Percentiles rank a stretch among this genome's conserved stretches.
Evolutionary conservation across 35 echinoderm and acorn worm genomes (phyloP).

Genomic region (Holothuria glaberrima): DNA sequence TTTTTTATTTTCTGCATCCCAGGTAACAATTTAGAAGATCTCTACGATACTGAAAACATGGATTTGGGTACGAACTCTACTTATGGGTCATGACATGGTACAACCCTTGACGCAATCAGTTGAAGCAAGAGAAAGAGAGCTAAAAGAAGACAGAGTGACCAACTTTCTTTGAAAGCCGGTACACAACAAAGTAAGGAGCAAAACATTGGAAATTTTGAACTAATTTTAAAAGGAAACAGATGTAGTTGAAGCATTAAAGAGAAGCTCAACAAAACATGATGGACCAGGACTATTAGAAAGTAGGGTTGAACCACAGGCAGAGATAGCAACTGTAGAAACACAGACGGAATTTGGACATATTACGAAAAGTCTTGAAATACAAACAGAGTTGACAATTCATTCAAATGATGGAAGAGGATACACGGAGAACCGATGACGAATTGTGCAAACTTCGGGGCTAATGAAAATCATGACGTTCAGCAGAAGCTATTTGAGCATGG

Average conservation of each 20-base stretch:
- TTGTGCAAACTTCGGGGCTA: constrained; percentile 24
- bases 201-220: background rate
- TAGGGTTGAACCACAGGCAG: background rate
- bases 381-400: constrained; percentile 40
- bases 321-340: background rate
- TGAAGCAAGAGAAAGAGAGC: background rate
- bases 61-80: constrained; percentile 9
- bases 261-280: background rate
- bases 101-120: background rate
- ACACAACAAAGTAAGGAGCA: background rate
- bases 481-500: background rate
- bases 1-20: no score
- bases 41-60: background rate
- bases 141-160: background rate
- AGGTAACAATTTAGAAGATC: no score
- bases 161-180: no score
- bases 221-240: background rate
- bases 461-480: constrained; percentile 9
- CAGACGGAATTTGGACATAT: background rate
- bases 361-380: constrained; percentile 1
- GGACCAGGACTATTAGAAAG: background rate
- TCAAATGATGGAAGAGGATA: background rate
- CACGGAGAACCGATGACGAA: constrained; percentile 18
- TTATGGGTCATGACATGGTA: background rate
- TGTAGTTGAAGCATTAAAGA: background rate